phyloP scores from a whole-genome alignment of 2,888 invertebrate genomes.

The Euzetes globulus region DNA sequence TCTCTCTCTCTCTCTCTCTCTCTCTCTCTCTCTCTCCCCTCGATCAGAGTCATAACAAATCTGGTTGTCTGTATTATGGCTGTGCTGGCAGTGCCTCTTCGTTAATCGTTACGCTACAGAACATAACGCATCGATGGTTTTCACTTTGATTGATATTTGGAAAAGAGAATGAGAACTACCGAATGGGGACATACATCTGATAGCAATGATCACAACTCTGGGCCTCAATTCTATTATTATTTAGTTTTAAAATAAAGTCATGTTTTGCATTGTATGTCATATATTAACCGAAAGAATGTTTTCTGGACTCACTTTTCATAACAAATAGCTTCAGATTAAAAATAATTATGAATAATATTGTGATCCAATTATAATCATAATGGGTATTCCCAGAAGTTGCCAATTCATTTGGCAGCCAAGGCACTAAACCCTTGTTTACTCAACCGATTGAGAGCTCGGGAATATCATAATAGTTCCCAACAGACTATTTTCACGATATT shows the following conservation, averaged over 20 bases:
- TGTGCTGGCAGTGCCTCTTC: constrained; percentile 7
- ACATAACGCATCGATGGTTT: constrained; percentile 9
- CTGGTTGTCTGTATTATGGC: neutral
- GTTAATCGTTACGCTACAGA: constrained; percentile 31
- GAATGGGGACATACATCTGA: constrained; percentile 13
- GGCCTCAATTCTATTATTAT: neutral
- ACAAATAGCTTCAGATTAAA: neutral
- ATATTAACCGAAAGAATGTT: neutral
- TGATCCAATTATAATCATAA: constrained; percentile 7
- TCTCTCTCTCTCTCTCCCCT: constrained; percentile 22
- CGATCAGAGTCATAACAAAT: neutral
- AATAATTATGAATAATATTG: constrained; percentile 4
- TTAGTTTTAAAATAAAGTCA: neutral
- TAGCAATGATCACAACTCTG: constrained; percentile 18
- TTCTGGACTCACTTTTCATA: neutral
- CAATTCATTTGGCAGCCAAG: constrained; percentile 6
- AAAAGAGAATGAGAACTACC: constrained; percentile 10
- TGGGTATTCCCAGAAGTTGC: neutral
- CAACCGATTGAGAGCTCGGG: constrained; percentile 20
- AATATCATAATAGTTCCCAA: constrained; percentile 17
- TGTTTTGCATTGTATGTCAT: neutral
- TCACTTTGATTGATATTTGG: constrained; percentile 18
- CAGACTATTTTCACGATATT: neutral
- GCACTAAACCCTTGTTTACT: constrained; percentile 16
- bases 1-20: neutral